These are phyloP conservation scores for Hypothenemus hampei DNA, from an alignment of 1,140 invertebrate genomes.

Conservation along the genomic window DNA sequence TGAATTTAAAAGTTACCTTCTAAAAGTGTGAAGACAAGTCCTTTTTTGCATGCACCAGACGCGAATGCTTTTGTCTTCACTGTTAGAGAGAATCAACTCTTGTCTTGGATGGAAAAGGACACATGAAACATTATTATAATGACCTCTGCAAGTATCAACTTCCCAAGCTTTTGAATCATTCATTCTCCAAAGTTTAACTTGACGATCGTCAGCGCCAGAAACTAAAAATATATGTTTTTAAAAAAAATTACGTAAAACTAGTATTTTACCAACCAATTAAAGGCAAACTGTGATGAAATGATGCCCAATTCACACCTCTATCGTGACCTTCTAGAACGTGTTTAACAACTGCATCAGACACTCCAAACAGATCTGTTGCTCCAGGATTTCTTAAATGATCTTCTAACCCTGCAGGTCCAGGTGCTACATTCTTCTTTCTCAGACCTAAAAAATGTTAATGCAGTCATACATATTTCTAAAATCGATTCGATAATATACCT, in stretches of 20 bases:
- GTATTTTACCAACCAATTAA: slow-evolving; percentile 60
- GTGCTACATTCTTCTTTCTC: slow-evolving; percentile 96
- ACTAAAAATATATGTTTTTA: slow-evolving; percentile 42
- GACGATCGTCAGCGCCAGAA: slow-evolving; percentile 95
- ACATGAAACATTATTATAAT: slow-evolving; percentile 99
- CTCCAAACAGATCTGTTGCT: slow-evolving; percentile 92
- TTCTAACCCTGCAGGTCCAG: slow-evolving; percentile 84
- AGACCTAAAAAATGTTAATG: slow-evolving; percentile 64
- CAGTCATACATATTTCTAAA: neutral
- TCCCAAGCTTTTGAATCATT: slow-evolving; percentile 99
- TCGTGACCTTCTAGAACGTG: slow-evolving; percentile 97
- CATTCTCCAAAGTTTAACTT: slow-evolving; percentile 98
- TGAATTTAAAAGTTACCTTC: slow-evolving; percentile 42
- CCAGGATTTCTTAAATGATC: slow-evolving; percentile 85
- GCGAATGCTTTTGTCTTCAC: slow-evolving; percentile 96
- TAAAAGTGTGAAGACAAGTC: slow-evolving; percentile 92
- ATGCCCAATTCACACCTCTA: slow-evolving; percentile 97
- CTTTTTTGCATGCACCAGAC: slow-evolving; percentile 99
- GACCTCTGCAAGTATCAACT: slow-evolving; percentile 96
- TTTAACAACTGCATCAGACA: slow-evolving; percentile 96
- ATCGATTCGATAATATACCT: slow-evolving; percentile 46
- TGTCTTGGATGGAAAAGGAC: slow-evolving; percentile 96
- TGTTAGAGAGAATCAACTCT: slow-evolving; percentile 95
- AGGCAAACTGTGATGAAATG: slow-evolving; percentile 92
- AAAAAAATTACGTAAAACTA: neutral